These are phyloP conservation scores for Hydractinia symbiolongicarpus DNA, from an alignment of 30 jellyfish, hydroid and myxozoan species.

Conservation along the genomic window DNA sequence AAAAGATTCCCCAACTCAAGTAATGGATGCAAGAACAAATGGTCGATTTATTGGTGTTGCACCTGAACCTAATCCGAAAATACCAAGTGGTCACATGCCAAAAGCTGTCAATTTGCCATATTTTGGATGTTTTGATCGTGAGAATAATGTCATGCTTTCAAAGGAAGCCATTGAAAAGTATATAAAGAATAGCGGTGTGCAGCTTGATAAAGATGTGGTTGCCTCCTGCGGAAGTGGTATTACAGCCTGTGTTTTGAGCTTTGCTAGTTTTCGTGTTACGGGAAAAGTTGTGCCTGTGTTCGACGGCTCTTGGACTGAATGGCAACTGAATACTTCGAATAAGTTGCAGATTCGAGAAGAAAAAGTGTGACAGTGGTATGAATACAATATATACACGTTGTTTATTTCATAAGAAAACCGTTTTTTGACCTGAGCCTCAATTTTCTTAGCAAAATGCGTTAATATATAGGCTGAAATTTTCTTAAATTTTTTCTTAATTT, in stretches of 20 bases:
- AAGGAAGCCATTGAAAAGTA: constrained; percentile 33
- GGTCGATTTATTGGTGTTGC: constrained; percentile 53
- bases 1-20: constrained; percentile 41
- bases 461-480: too few relatives aligned
- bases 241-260: constrained; percentile 67
- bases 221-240: constrained; percentile 94
- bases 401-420: too few relatives aligned
- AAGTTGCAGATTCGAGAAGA: too few relatives aligned
- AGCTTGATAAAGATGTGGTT: constrained; percentile 35
- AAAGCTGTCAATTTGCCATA: constrained; percentile 55
- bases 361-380: too few relatives aligned
- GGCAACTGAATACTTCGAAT: constrained; percentile 28
- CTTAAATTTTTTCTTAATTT: too few relatives aligned
- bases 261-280: constrained; percentile 30
- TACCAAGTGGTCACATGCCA: constrained; percentile 87
- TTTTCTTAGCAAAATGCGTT: too few relatives aligned
- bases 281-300: constrained; percentile 69
- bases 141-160: constrained; percentile 34
- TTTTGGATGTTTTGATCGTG: constrained; percentile 34
- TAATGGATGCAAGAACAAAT: constrained; percentile 80
- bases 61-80: constrained; percentile 60
- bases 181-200: constrained; percentile 50
- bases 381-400: too few relatives aligned
- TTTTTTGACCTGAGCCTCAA: too few relatives aligned
- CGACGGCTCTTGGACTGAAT: constrained; percentile 95